Evolutionary conservation across 2,797 vertebrate genomes (phyloP), one percentile per base, ranked within the genome.

Genomic region (Ambastaia sidthimunki): DNA sequence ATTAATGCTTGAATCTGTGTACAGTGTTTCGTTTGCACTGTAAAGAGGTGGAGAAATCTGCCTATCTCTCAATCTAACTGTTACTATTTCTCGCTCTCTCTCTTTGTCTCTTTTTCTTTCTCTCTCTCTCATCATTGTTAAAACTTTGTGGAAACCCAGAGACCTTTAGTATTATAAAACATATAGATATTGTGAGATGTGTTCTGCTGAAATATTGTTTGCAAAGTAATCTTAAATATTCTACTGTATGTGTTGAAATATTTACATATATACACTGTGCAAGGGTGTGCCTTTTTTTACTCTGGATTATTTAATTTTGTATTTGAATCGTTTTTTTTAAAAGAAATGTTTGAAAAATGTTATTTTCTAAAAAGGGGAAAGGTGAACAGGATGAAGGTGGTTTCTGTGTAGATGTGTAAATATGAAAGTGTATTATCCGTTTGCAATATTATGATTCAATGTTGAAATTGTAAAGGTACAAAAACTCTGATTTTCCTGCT

Each of bases 181-280:
- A 81, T 50, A 47, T 80, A 82, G 83, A 82, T 82, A 68, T 83
- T 60, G 73, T 82, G 74, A 65, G 71, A 67, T 76, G 71, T 78
- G 67, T 82, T 80, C 71, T 60, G 74, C 68, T 31, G 74, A 25
- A 79, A 66, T 80, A 78, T 80, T 23, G 55, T 75, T 81, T 62
- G 78, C 57, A 57, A 71, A 84, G 77, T 80, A 84, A 79, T 66
- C 80, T 48, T 73, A 74, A 82, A 62, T 77, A 78, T 83, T 76
- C 54, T 80, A 41, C 76, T 77, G 48, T 76, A 57, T 50, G 50
- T 85, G 66, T 68, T 25, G n/a, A 66, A 34, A 71, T 82, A 57
- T 62, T 93, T 93, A 94, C 71, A 93, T 93, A 93, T 95, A 94
- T 89, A 96, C 93, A 97, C 96, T 98, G 96, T 97, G 95, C 95